These are phyloP conservation scores for Pangasius krempfi DNA, from an alignment of 2,797 vertebrate genomes.

Conservation along the genomic window DNA sequence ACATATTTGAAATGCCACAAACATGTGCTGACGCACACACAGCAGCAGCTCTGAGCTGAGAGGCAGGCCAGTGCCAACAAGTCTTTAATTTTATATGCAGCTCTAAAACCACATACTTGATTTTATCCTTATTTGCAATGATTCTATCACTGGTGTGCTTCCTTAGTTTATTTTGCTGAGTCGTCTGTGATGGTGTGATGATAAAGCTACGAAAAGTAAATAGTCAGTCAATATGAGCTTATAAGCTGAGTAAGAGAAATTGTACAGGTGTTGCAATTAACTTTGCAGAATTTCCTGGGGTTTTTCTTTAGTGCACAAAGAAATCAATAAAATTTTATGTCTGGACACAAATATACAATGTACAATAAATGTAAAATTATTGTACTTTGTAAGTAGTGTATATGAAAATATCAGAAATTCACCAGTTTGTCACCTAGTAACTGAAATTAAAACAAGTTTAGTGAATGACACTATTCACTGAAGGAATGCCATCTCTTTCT, in stretches of 20 bases:
- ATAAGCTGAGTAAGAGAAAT: neutral
- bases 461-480: neutral
- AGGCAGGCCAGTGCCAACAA: slow-evolving; percentile 15
- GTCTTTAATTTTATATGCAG: slow-evolving; percentile 17
- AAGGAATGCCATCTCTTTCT: neutral
- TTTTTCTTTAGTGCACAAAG: neutral
- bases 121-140: neutral
- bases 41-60: neutral
- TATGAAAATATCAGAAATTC: neutral
- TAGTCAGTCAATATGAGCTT: neutral
- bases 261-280: neutral
- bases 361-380: neutral
- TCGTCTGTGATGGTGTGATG: neutral
- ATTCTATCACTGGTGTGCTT: neutral
- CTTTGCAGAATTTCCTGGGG: neutral
- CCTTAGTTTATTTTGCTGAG: neutral
- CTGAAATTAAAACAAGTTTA: neutral
- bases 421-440: neutral
- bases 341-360: neutral
- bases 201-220: neutral
- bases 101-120: slow-evolving; percentile 15
- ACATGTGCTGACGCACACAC: slow-evolving; percentile 24
- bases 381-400: neutral
- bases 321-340: neutral
- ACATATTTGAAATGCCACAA: slow-evolving; percentile 11